Evolutionary conservation across 2,888 invertebrate species (phyloP), one percentile per base, ranked within the genome.

Genomic region (Hydrotaea diabolus): DNA sequence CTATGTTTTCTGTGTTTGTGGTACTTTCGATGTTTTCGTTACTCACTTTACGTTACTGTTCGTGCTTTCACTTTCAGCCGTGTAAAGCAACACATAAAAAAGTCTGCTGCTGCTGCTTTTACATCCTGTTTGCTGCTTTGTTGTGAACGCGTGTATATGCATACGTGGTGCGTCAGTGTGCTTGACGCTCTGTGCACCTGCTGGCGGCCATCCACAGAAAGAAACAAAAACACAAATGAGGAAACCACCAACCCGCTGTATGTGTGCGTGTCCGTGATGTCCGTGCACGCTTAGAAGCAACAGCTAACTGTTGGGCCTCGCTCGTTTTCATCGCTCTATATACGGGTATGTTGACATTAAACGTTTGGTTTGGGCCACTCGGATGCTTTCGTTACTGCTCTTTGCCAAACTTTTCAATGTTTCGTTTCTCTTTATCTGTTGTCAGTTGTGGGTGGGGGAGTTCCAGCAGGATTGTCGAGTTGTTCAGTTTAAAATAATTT

Each of bases 251-350:
- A 5, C 55, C 23, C 26, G 23, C 26, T 1, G 8, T 17, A 13
- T 59, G 26, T 26, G 26, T 26, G 23, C 59, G 31, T 39, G 57
- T 43, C 4, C 39, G 19, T 26, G 46, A 36, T 74, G 59, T 81
- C 55, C 64, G 49, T 66, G 11, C 43, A 49, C 26, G 7, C 21
- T 55, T 57, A 80, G 82, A 85, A 85, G 85, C 85, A 85, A 85
- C 85, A 85, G 82, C 82, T 80, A 80, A 85, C 79, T 85, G 85
- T 85, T 85, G 85, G 79, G 73, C 64, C 43, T 62, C 31, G 11
- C 7, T 69, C 3, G 7, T 46, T 59, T 3, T 21, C 49, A 36
- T 64, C 59, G 57, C 53, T 59, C 53, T 75, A 77, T 64, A 75
- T 80, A 71, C 31, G 15, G 49, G 59, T 15, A 26, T 64, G 36